Evolutionary conservation across 2,113 vertebrate genomes (phyloP).

Genomic region (Austrofundulus limnaeus): DNA sequence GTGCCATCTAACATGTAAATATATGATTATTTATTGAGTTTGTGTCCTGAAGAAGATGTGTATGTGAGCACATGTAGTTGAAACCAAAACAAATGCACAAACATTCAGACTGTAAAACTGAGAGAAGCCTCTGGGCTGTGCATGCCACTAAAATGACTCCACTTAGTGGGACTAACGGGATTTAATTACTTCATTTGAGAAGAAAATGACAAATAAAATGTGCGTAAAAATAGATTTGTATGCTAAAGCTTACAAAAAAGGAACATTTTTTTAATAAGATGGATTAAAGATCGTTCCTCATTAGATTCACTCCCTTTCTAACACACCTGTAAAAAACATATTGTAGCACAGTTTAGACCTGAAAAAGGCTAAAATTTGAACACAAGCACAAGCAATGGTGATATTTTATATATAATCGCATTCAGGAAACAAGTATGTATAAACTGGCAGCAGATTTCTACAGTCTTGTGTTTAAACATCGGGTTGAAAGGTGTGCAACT

Average conservation of each 20-base stretch:
- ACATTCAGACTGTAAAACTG: slow-evolving; percentile 10
- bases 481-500: slow-evolving; percentile 79
- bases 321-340: slow-evolving; percentile 45
- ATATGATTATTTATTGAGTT: slow-evolving; percentile 11
- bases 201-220: slow-evolving; percentile 40
- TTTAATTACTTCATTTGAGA: slow-evolving; percentile 46
- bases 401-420: slow-evolving; percentile 67
- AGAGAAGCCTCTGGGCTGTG: slow-evolving; percentile 16
- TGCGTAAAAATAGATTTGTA: slow-evolving; percentile 25
- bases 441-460: slow-evolving; percentile 79
- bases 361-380: slow-evolving; percentile 52
- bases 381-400: slow-evolving; percentile 59
- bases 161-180: slow-evolving; percentile 11
- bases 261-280: slow-evolving; percentile 39
- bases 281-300: slow-evolving; percentile 51
- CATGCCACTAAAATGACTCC: slow-evolving; percentile 2
- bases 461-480: slow-evolving; percentile 71
- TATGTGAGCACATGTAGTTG: slow-evolving; percentile 15
- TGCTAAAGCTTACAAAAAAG: slow-evolving; percentile 19
- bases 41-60: neutral
- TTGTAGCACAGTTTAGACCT: slow-evolving; percentile 38
- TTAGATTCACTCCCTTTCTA: slow-evolving; percentile 57
- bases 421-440: slow-evolving; percentile 75
- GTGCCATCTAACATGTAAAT: neutral
- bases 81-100: slow-evolving; percentile 21